phyloP scores from a whole-genome alignment of 2,113 vertebrate genomes.

The Ia io region DNA sequence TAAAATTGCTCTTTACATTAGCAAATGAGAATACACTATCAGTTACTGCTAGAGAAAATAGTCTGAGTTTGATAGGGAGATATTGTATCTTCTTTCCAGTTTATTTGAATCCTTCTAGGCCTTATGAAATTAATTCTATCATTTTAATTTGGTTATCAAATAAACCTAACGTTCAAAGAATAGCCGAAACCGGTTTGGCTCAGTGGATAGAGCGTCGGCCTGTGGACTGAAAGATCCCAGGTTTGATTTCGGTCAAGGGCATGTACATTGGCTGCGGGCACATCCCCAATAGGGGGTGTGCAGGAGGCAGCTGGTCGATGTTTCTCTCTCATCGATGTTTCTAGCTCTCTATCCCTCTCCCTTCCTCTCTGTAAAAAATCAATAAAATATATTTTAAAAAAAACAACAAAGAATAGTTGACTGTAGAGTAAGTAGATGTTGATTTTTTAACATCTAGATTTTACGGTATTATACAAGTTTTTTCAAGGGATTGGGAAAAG shows the following conservation, averaged over 20 bases:
- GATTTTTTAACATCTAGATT: neutral
- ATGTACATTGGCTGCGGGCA: too few relatives aligned
- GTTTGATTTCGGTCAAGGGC: too few relatives aligned
- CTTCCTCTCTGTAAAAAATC: too few relatives aligned
- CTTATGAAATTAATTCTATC: conserved; percentile 19
- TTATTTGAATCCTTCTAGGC: neutral
- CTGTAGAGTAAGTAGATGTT: neutral
- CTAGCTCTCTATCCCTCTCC: too few relatives aligned
- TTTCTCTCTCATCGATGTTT: too few relatives aligned
- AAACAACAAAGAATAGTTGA: neutral
- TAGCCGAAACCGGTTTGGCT: too few relatives aligned
- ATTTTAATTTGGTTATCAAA: neutral
- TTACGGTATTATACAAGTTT: neutral
- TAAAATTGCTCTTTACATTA: neutral
- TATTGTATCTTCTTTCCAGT: neutral
- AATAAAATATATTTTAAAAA: too few relatives aligned
- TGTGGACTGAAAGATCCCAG: too few relatives aligned
- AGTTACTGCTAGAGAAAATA: neutral
- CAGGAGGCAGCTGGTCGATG: too few relatives aligned
- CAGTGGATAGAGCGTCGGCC: too few relatives aligned
- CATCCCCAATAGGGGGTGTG: too few relatives aligned
- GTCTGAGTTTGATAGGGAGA: neutral
- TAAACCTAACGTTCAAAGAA: neutral
- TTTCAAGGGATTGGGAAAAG: neutral
- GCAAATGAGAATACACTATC: neutral